Evolutionary conservation across 2,888 invertebrate species (phyloP), one percentile per base, ranked within the genome.

Genomic region (Cephus nigrinus): DNA sequence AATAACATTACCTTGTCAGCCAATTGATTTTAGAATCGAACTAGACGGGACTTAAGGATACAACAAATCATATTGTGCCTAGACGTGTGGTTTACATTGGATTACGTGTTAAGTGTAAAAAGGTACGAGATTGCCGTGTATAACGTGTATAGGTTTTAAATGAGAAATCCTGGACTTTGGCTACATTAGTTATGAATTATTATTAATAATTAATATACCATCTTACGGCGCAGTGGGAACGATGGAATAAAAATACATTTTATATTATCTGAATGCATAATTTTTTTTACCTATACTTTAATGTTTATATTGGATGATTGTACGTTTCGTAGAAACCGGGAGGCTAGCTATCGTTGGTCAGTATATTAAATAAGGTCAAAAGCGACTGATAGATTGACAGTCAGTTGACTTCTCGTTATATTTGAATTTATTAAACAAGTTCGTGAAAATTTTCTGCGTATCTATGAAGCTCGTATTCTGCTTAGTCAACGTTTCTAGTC

Each of bases 21-120:
- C 71, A 71, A 32, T 71, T 5, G 31, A 71, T 75, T 68, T 80
- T 30, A 35, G 32, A 74, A 74, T 74, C 36, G 11, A 74, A 74
- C 74, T 55, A 74, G 72, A 69, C 73, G 76, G 74, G 9, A 31
- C 34, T 73, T n/a, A 73, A 73, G 76, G 75, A 35, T 74, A 33
- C 77, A 80, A 82, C 78, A 82, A 86, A 86, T 84, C 82, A 82
- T 86, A 83, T 81, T 84, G 86, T 86, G 86, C 86, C 85, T 86
- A 86, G 75, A 82, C 80, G 80, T 36, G 75, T 76, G 72, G 80
- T 81, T 80, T 78, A 83, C 76, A 81, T 83, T 80, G 76, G 77
- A 78, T 80, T 79, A 81, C 76, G 74, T 73, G 80, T 78, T 75
- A 72, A 80, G 69, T 81, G 76, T 79, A 77, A 79, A 74, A 74